Base-by-base conservation (phyloP, 1,140 invertebrate species). In the Tetraneura akinire region DNA sequence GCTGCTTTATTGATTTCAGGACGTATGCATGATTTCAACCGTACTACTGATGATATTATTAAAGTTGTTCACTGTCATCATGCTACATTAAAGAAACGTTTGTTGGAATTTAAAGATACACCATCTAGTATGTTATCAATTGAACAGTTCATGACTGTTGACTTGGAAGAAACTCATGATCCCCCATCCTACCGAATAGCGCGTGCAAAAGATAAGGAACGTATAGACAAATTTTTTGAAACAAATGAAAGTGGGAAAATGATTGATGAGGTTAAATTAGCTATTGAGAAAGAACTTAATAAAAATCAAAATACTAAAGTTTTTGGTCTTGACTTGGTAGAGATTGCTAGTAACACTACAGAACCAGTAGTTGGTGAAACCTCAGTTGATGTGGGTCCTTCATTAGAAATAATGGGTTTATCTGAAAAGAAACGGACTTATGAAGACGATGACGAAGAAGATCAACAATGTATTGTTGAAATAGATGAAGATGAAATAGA, bases 61-160 rank as follows among this genome's bases (percentile, higher is more conserved):
- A 93, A 94, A 86, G 95, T 99, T 81, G 97, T 98, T 0, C 96
- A 97, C 87, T 95, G 98, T 18, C 96, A 98, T 84, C 95, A 97
- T 86, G 92, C 94, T 0, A 98, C 97, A 0, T 86, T 98, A 18
- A 89, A 94, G 60, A 98, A 98, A 88, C 90, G 93, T 21, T 87
- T 99, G 16, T 89, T 94, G 18, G 98, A 99, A 87, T 99, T 99
- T 87, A 94, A 95, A 1, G 95, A 96, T 62, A 99, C 97, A 1
- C 95, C 96, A 0, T 96, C 95, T 1, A 87, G 86, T 82, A 88
- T 88, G 73, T 86, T 99, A 29, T 98, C 97, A 0, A 87, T 98
- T 10, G 96, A 99, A 82, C 96, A 99, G 87, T 99, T 99, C 85
- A 95, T 98, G 91, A 94, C 91, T 0, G 94, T 99, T 8, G 97